Conservation (phyloP, 2,888 invertebrate species). For the Xylota sylvarum region DNA sequence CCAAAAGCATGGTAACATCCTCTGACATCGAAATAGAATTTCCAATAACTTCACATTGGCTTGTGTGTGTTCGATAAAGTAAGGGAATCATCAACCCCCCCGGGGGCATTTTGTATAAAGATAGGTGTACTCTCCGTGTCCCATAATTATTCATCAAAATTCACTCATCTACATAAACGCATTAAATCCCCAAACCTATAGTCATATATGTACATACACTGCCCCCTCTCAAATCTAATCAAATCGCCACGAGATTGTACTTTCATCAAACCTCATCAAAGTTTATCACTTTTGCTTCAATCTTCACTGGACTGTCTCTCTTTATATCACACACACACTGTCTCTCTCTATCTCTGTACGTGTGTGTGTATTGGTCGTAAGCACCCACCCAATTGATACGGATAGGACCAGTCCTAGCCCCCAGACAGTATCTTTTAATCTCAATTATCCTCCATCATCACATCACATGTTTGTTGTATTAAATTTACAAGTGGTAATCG, state of each 20-base stretch:
- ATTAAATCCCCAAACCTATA: constrained; percentile 15
- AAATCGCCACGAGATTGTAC: constrained; percentile 36
- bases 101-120: not conserved
- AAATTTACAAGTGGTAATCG: constrained; percentile 74
- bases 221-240: constrained; percentile 25
- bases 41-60: not conserved
- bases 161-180: constrained; percentile 53
- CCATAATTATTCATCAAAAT: constrained; percentile 65
- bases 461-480: constrained; percentile 71
- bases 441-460: constrained; percentile 65
- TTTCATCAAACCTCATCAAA: constrained; percentile 61
- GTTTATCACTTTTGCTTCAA: constrained; percentile 61
- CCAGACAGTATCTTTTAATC: constrained; percentile 62
- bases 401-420: constrained; percentile 13
- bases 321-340: not conserved
- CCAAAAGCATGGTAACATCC: not conserved
- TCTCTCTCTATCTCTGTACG: too few relatives aligned
- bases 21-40: constrained; percentile 16
- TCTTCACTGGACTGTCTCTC: constrained; percentile 11
- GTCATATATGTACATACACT: not conserved
- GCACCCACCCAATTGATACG: constrained; percentile 32
- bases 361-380: not conserved
- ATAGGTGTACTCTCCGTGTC: not conserved
- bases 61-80: not conserved
- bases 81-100: not conserved